A percentile compares a stretch with the other conserved stretches of the same genome.
Evolutionary conservation across 2,113 vertebrate species (phyloP).

Genomic region (Noctilio leporinus): DNA sequence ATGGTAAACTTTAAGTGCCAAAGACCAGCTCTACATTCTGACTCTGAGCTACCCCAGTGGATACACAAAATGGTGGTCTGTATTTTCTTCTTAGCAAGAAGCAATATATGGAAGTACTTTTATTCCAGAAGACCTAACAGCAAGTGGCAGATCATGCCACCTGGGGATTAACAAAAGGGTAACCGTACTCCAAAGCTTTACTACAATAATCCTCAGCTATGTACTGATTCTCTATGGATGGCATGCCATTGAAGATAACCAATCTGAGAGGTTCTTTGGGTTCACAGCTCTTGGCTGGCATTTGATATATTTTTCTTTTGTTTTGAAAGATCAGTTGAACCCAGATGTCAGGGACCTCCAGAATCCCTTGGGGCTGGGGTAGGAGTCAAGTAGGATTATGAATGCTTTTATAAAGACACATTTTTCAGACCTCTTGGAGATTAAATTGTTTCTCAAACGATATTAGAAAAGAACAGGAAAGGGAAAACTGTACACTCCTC

Average conservation of each 20-base stretch:
- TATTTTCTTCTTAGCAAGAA: neutral
- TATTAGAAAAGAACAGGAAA: neutral
- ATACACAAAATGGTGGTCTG: neutral
- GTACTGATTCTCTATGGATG: slow-evolving; percentile 43
- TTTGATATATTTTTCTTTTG: neutral
- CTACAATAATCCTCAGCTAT: slow-evolving; percentile 68
- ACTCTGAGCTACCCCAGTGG: neutral
- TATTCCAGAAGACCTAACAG: slow-evolving; percentile 44
- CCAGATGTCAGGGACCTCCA: neutral
- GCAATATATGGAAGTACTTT: slow-evolving; percentile 47
- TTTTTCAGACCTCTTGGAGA: neutral
- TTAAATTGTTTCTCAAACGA: slow-evolving; percentile 9
- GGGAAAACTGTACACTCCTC: neutral
- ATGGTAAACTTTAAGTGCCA: neutral
- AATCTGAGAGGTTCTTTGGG: slow-evolving; percentile 12
- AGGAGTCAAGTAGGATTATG: neutral
- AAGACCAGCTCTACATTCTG: neutral
- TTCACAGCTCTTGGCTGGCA: neutral
- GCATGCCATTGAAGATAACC: slow-evolving; percentile 46
- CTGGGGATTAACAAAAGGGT: slow-evolving; percentile 32
- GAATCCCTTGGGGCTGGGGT: neutral
- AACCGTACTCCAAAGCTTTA: slow-evolving; percentile 40
- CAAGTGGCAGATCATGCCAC: slow-evolving; percentile 45
- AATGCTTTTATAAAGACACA: neutral
- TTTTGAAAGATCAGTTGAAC: neutral